Percentiles rank a stretch among this genome's conserved stretches.
phyloP scores from a whole-genome alignment of 2,113 vertebrate species.

The Hippopotamus amphibius region DNA sequence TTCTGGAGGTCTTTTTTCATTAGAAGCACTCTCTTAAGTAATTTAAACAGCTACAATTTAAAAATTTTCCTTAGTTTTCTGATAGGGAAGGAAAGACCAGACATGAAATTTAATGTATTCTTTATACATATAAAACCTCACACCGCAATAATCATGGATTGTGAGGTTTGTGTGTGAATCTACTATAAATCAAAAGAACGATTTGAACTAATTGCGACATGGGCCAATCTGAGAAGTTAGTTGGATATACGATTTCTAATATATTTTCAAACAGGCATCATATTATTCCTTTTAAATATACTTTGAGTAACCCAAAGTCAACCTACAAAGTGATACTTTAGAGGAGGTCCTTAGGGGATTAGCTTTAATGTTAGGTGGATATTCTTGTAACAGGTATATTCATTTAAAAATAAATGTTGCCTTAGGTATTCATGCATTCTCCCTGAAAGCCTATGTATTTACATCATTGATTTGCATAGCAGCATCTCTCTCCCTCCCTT shows the following conservation, averaged over 20 bases:
- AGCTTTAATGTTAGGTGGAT: conserved; percentile 13
- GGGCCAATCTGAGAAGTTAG: not conserved
- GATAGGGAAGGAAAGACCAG: not conserved
- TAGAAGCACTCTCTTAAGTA: not conserved
- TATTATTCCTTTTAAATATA: conserved; percentile 42
- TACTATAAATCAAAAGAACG: not conserved
- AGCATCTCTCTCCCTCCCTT: not conserved
- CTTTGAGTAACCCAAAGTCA: conserved; percentile 35
- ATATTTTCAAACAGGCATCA: conserved; percentile 15
- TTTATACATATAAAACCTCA: not conserved
- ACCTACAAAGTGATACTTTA: not conserved
- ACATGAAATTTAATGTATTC: conserved; percentile 37
- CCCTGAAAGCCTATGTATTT: conserved; percentile 23
- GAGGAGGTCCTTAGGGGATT: not conserved
- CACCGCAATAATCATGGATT: not conserved
- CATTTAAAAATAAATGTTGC: conserved; percentile 50
- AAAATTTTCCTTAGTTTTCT: not conserved
- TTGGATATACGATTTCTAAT: conserved; percentile 28
- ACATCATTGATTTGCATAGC: not conserved
- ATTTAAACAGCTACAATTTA: conserved; percentile 45
- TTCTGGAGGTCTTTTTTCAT: not conserved
- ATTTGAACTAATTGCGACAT: not conserved
- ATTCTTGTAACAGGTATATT: conserved; percentile 47
- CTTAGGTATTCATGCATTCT: conserved; percentile 55
- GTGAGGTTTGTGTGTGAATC: conserved; percentile 30